Evolutionary conservation across 1,140 invertebrate species (phyloP).

Genomic region (Antheraea pernyi): DNA sequence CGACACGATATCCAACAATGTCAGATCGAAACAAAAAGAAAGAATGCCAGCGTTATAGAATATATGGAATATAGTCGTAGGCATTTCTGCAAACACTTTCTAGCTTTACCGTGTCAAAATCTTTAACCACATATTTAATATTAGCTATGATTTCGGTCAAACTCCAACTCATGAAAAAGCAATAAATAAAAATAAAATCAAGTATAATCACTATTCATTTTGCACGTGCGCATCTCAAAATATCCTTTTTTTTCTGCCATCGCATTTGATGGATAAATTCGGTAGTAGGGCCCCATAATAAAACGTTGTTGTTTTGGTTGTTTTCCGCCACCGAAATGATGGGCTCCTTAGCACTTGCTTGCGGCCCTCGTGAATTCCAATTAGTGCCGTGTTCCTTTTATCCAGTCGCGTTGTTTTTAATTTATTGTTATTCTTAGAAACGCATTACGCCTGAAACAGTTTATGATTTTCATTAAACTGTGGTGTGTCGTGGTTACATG

Average conservation of each 20-base stretch:
- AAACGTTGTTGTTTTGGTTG: conserved; percentile 38
- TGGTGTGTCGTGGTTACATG: neutral
- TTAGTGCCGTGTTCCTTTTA: conserved; percentile 35
- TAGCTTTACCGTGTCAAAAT: neutral
- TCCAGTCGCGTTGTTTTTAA: neutral
- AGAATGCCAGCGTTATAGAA: no score
- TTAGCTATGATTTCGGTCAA: neutral
- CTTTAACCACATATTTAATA: neutral
- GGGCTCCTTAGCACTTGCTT: conserved; percentile 45
- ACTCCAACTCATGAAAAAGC: neutral
- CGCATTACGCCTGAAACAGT: neutral
- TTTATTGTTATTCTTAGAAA: neutral
- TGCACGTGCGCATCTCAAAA: conserved; percentile 29
- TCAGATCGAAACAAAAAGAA: no score
- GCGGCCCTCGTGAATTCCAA: conserved; percentile 28
- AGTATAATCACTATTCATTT: neutral
- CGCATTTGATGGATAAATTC: conserved; percentile 37
- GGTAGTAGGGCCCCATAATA: conserved; percentile 39
- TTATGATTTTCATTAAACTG: neutral
- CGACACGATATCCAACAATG: no score
- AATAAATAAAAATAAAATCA: neutral
- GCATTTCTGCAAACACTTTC: no score
- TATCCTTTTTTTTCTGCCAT: conserved; percentile 29
- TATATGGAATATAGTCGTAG: no score
- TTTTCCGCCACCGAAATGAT: conserved; percentile 52